Percentiles rank a stretch among this genome's conserved stretches.
Conservation (phyloP, 2,113 vertebrate species). For the Rallus limicola region DNA sequence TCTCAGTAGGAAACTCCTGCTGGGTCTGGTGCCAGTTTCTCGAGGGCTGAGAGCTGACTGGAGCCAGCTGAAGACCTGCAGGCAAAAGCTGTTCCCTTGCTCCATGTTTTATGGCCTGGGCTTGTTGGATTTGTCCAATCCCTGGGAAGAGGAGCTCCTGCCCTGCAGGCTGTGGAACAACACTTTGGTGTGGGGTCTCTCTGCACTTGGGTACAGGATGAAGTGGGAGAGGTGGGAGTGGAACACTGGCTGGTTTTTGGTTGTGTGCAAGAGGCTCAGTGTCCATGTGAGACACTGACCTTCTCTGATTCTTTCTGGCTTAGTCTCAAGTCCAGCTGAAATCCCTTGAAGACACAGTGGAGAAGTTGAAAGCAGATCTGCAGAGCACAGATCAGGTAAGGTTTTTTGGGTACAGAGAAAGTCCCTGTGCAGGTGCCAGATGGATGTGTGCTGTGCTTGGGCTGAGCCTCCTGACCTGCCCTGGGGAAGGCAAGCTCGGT, state of each 20-base stretch:
- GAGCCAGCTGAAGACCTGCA: background rate
- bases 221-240: background rate
- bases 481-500: background rate
- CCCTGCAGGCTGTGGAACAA: background rate
- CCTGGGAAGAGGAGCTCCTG: background rate
- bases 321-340: conserved; percentile 84
- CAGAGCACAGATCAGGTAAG: conserved; percentile 85
- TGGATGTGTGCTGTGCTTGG: rapidly evolving
- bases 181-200: background rate
- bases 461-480: background rate
- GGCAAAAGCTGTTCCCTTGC: background rate
- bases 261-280: background rate
- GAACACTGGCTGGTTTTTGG: background rate
- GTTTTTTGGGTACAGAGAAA: background rate
- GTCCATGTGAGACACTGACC: background rate
- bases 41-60: background rate
- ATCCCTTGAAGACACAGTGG: conserved; percentile 78
- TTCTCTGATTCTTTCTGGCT: background rate
- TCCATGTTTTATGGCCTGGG: background rate
- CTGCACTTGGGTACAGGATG: background rate
- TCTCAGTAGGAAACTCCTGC: background rate
- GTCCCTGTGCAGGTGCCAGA: background rate
- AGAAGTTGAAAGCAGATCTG: conserved; percentile 81
- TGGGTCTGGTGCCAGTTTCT: background rate
- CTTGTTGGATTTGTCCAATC: background rate